These are phyloP conservation scores for Holocentrus rufus DNA, from an alignment of 2,797 vertebrate genomes.

Conservation along the genomic window DNA sequence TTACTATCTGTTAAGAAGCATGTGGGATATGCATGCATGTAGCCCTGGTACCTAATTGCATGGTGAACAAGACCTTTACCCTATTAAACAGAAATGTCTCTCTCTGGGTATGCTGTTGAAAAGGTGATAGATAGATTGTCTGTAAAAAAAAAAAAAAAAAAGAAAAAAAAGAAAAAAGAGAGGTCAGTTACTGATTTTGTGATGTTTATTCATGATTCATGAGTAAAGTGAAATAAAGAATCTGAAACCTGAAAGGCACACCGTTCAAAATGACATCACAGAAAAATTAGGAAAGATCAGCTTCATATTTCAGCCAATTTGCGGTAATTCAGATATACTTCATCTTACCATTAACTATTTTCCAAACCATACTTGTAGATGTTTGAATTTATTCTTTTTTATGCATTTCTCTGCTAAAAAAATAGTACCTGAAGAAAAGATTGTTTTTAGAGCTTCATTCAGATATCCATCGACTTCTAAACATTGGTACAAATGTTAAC, in stretches of 20 bases:
- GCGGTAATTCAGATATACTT: no score
- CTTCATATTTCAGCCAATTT: no score
- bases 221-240: not conserved
- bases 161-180: slow-evolving; percentile 49
- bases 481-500: no score
- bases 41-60: slow-evolving; percentile 65
- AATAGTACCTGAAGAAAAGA: no score
- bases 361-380: no score
- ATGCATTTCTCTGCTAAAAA: no score
- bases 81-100: slow-evolving; percentile 42
- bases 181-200: slow-evolving; percentile 70
- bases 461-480: no score
- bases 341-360: no score
- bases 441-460: no score
- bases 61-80: slow-evolving; percentile 45
- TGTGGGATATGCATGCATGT: slow-evolving; percentile 72
- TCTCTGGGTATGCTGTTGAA: slow-evolving; percentile 52
- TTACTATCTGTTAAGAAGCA: slow-evolving; percentile 72
- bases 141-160: slow-evolving; percentile 12
- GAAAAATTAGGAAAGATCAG: slow-evolving; percentile 51
- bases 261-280: slow-evolving; percentile 22
- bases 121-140: slow-evolving; percentile 28
- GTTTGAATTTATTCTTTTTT: no score
- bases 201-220: slow-evolving; percentile 34
- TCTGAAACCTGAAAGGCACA: slow-evolving; percentile 40